These are phyloP conservation scores for Ypsolopha scabrella DNA, from an alignment of 2,888 invertebrate species.

Conservation along the genomic window DNA sequence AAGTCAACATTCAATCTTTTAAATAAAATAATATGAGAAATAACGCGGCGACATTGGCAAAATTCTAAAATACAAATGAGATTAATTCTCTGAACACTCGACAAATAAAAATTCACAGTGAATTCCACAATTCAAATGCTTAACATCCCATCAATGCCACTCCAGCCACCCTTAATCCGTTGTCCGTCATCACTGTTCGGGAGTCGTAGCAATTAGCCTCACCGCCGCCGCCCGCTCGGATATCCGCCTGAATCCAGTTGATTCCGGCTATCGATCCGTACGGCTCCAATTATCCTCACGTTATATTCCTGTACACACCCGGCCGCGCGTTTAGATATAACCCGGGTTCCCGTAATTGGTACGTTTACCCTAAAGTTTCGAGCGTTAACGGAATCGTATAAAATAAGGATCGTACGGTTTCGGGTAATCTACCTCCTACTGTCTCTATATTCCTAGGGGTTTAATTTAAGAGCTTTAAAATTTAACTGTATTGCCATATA, in stretches of 20 bases:
- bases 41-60: no score
- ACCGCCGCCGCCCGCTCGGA: slow-evolving; percentile 31
- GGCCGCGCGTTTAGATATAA: neutral
- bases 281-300: slow-evolving; percentile 35
- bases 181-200: slow-evolving; percentile 19
- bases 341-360: slow-evolving; percentile 3
- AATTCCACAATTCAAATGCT: no score
- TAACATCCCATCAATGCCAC: neutral
- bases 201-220: slow-evolving; percentile 36
- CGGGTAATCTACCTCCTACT: no score
- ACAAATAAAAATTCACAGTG: no score
- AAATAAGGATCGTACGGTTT: no score
- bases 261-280: slow-evolving; percentile 39
- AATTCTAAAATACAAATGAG: no score
- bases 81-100: no score
- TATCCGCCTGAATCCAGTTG: slow-evolving; percentile 18
- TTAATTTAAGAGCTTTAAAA: no score
- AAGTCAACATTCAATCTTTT: no score
- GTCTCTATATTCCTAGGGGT: no score
- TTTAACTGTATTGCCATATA: no score
- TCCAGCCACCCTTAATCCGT: slow-evolving; percentile 24
- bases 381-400: slow-evolving; percentile 1
- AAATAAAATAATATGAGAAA: no score
- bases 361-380: slow-evolving; percentile 9
- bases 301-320: slow-evolving; percentile 17